Evolutionary conservation across 2,797 vertebrate genomes (phyloP).

Genomic region (Etheostoma nigrum): DNA sequence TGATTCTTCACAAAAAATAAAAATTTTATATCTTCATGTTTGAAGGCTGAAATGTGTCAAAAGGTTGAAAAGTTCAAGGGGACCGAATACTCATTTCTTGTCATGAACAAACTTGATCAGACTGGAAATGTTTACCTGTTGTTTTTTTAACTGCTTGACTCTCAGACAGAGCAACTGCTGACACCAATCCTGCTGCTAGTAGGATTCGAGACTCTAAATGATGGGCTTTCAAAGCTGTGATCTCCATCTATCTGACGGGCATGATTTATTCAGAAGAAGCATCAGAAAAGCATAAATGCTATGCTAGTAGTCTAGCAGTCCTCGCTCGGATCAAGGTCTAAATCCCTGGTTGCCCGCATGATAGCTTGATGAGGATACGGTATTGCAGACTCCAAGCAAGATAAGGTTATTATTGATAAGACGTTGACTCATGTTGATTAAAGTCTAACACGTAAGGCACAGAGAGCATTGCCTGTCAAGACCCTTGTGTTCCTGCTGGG

Average conservation of each 20-base stretch:
- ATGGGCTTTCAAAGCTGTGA: background rate
- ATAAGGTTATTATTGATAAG: slow-evolving; percentile 21
- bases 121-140: background rate
- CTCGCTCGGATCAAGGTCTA: slow-evolving; percentile 32
- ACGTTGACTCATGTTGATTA: background rate
- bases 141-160: background rate
- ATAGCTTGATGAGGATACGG: slow-evolving; percentile 10
- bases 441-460: slow-evolving; percentile 1
- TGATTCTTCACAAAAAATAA: too few relatives aligned
- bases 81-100: background rate
- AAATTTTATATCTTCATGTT: too few relatives aligned
- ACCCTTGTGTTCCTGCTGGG: slow-evolving; percentile 43
- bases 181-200: too few relatives aligned
- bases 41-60: too few relatives aligned
- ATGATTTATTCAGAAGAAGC: slow-evolving; percentile 29
- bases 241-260: background rate
- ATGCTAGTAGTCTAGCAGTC: slow-evolving; percentile 11
- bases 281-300: slow-evolving; percentile 23
- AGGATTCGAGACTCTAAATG: background rate
- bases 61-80: too few relatives aligned
- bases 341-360: slow-evolving; percentile 13
- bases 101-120: slow-evolving; percentile 5
- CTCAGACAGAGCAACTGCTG: background rate
- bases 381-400: background rate
- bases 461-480: slow-evolving; percentile 14